phyloP scores from a whole-genome alignment of 92 coral and sea anemone genomes.

The Heliopora coerulea region DNA sequence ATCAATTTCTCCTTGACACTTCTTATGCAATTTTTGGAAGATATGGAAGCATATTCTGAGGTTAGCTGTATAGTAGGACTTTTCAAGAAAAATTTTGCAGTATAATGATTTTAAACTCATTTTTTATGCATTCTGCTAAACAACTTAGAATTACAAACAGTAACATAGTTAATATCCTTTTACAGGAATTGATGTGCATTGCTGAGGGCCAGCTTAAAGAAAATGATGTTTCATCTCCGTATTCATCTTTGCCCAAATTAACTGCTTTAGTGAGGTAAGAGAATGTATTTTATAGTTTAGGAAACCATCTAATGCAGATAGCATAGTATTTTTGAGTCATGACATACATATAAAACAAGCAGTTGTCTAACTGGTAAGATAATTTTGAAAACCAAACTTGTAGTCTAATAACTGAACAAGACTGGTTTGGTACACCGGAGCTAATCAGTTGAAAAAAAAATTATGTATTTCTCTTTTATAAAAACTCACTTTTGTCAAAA shows the following conservation, averaged over 20 bases:
- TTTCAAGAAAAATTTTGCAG: no score
- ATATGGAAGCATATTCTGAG: constrained; percentile 99
- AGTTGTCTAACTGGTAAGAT: no score
- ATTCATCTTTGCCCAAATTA: constrained; percentile 86
- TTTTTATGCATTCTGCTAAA: no score
- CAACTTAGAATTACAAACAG: neutral
- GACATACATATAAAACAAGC: no score
- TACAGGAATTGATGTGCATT: constrained; percentile 81
- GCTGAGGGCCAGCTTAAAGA: constrained; percentile 64
- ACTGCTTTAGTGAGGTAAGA: constrained; percentile 86
- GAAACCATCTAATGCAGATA: no score
- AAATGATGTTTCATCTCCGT: constrained; percentile 81
- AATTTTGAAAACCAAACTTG: no score
- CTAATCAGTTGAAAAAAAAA: no score
- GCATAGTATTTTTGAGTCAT: no score
- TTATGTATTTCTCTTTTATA: no score
- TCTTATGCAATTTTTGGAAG: constrained; percentile 90
- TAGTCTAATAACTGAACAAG: no score
- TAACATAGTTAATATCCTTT: neutral
- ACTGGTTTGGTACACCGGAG: no score
- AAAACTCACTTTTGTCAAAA: no score
- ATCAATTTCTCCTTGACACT: constrained; percentile 92
- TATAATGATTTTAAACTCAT: neutral
- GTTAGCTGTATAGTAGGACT: constrained; percentile 30
- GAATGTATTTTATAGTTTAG: neutral